Evolutionary conservation across 2,113 vertebrate species (phyloP).

Genomic region (Asarcornis scutulata): DNA sequence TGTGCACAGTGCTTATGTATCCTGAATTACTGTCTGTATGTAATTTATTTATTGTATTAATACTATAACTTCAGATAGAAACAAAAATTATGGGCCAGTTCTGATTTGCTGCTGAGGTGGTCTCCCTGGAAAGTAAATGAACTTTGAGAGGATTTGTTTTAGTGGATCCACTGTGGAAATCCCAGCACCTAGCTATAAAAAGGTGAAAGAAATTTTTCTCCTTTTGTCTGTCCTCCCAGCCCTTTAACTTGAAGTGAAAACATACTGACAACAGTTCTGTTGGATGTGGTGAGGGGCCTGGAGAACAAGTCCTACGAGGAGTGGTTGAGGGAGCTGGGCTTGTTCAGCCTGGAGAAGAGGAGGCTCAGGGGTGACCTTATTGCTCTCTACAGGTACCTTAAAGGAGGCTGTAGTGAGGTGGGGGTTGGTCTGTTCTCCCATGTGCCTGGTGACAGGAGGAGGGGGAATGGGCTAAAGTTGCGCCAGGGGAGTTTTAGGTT

Average conservation of each 20-base stretch:
- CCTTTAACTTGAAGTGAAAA: background rate
- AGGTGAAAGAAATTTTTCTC: background rate
- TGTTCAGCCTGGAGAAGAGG: too few species aligned
- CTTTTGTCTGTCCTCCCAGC: background rate
- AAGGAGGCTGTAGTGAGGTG: too few species aligned
- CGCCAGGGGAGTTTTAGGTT: too few species aligned
- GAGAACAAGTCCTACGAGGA: too few species aligned
- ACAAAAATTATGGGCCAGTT: background rate
- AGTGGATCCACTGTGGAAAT: background rate
- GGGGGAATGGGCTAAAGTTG: too few species aligned
- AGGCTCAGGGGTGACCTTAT: too few species aligned
- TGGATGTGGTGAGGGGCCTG: accelerated
- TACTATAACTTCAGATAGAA: background rate
- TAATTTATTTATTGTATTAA: slow-evolving; percentile 37
- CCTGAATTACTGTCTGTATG: background rate
- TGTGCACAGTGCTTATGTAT: background rate
- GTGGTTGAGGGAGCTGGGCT: too few species aligned
- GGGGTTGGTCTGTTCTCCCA: too few species aligned
- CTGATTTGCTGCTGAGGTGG: background rate
- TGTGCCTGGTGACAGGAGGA: too few species aligned
- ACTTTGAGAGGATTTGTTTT: background rate
- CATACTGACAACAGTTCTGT: background rate
- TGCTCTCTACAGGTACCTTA: too few species aligned
- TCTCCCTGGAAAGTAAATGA: background rate
- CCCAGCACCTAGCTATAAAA: background rate